phyloP scores from a whole-genome alignment of 1,140 invertebrate genomes.

The Brachionus paranguensis region DNA sequence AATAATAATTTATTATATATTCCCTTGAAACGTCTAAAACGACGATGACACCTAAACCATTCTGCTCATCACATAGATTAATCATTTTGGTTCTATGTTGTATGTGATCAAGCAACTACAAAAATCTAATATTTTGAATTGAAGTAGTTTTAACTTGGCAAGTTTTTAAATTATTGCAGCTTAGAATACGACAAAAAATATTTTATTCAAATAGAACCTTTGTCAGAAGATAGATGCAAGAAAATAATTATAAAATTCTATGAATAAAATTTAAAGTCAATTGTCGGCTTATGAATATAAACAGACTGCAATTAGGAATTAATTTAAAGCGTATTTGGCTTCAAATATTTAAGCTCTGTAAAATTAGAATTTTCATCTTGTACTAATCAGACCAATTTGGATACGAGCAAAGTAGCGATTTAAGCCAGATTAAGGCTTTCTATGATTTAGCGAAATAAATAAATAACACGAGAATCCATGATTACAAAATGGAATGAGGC shows the following conservation, averaged over 20 bases:
- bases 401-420: neutral
- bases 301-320: neutral
- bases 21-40: neutral
- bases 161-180: neutral
- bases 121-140: too few relatives aligned
- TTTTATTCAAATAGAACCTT: neutral
- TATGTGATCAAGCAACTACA: too few relatives aligned
- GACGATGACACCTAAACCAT: neutral
- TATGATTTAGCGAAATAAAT: neutral
- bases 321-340: neutral
- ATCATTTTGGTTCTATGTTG: neutral
- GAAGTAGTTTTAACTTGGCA: neutral
- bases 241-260: neutral
- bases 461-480: neutral
- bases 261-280: neutral
- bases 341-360: neutral
- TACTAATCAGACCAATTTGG: neutral
- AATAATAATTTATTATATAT: neutral
- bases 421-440: neutral
- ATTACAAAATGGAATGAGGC: neutral
- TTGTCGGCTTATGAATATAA: neutral
- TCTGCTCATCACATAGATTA: neutral
- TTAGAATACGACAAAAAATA: neutral
- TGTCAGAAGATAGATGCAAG: neutral
- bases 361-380: neutral